phyloP scores from a whole-genome alignment of 2,113 vertebrate genomes.

The Neolamprologus ventralis region DNA sequence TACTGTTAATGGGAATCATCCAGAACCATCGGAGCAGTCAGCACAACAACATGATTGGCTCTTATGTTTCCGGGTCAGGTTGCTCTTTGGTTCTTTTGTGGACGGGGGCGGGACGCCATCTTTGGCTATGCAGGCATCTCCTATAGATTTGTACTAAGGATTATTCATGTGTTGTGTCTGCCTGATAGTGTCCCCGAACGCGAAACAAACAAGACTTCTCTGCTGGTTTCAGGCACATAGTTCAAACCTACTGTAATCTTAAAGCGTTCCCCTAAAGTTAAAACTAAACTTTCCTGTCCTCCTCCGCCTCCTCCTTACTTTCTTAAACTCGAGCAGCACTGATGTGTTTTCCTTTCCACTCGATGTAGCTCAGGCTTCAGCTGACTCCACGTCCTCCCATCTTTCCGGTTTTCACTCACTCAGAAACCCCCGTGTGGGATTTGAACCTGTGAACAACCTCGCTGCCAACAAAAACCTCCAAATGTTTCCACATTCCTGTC shows the following conservation, averaged over 20 bases:
- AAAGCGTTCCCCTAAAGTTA: neutral
- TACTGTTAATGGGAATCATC: neutral
- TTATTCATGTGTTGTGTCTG: neutral
- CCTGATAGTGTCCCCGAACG: neutral
- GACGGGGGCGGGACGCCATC: neutral
- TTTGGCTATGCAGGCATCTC: neutral
- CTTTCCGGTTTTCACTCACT: conserved; percentile 38
- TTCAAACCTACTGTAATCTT: neutral
- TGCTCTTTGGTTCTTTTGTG: neutral
- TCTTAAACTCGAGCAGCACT: neutral
- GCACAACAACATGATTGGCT: neutral
- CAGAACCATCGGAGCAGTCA: neutral
- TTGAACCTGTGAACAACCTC: conserved; percentile 8
- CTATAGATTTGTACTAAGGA: neutral
- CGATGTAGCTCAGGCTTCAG: neutral
- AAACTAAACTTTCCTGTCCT: neutral
- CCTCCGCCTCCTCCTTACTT: neutral
- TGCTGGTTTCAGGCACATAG: neutral
- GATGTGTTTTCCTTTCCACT: conserved; percentile 31
- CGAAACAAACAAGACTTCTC: neutral
- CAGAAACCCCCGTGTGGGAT: conserved; percentile 19
- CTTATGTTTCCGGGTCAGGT: neutral
- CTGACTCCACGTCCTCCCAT: conserved; percentile 6
- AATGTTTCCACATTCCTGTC: conserved; percentile 16
- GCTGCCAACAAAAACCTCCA: conserved; percentile 10